Evolutionary conservation across 1,140 invertebrate genomes (phyloP).

Genomic region (Melanaphis sacchari): DNA sequence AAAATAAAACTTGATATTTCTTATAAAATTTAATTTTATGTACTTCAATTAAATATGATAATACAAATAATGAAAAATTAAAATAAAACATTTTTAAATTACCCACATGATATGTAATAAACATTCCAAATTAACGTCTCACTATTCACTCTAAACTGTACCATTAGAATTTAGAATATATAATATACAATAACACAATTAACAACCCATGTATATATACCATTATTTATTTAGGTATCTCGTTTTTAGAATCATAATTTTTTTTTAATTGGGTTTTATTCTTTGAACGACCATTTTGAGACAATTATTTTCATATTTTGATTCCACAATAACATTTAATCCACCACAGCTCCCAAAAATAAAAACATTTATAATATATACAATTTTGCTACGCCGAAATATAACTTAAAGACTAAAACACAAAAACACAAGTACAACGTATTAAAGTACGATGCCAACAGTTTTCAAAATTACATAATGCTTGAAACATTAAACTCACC

Average conservation of each 20-base stretch:
- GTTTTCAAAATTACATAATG: background rate
- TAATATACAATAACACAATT: constrained; percentile 8
- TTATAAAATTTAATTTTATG: background rate
- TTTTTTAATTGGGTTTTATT: constrained; percentile 6
- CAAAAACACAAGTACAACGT: background rate
- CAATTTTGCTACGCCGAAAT: background rate
- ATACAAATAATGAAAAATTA: background rate
- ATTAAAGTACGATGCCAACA: background rate
- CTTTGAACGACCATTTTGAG: background rate
- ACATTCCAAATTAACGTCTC: constrained; percentile 1
- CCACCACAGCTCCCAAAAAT: background rate
- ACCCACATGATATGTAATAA: background rate
- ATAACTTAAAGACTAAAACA: background rate
- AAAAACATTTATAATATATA: background rate
- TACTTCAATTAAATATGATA: background rate
- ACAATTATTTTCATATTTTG: background rate
- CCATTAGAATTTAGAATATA: background rate
- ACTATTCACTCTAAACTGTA: background rate
- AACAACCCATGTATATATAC: background rate
- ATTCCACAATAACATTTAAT: background rate
- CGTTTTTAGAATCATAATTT: background rate
- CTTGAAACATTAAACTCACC: background rate
- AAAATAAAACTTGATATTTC: background rate
- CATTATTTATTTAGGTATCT: constrained; percentile 29
- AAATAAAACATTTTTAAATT: background rate